Evolutionary conservation across 2,888 invertebrate genomes (phyloP).

Genomic region (Cephus pygmeus): DNA sequence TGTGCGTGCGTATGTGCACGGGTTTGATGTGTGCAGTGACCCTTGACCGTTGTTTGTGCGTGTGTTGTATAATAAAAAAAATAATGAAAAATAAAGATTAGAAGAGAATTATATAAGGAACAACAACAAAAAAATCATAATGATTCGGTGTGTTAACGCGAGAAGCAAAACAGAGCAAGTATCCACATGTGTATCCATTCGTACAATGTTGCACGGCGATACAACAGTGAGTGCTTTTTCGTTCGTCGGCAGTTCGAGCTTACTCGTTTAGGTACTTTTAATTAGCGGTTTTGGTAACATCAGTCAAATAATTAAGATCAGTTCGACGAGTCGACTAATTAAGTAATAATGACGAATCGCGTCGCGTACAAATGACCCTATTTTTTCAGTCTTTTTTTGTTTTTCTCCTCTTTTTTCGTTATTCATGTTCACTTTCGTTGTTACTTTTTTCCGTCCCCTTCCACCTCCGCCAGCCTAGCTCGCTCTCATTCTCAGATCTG

Average conservation of each 20-base stretch:
- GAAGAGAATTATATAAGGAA: not conserved
- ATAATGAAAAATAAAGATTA: constrained; percentile 27
- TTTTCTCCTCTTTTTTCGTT: not conserved
- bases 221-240: constrained; percentile 23
- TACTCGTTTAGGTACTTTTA: constrained; percentile 62
- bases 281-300: constrained; percentile 65
- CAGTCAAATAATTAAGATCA: constrained; percentile 62
- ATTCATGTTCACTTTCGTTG: not conserved
- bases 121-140: not conserved
- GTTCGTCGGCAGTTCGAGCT: constrained; percentile 40
- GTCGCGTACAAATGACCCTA: not conserved
- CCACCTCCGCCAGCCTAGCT: not conserved
- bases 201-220: not conserved
- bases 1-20: constrained; percentile 30
- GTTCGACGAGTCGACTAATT: constrained; percentile 53
- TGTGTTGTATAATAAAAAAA: constrained; percentile 13
- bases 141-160: constrained; percentile 23
- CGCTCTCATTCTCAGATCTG: not conserved
- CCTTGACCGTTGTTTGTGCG: constrained; percentile 38
- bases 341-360: constrained; percentile 36
- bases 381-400: not conserved
- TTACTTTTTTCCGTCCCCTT: not conserved
- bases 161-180: constrained; percentile 34
- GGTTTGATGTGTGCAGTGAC: constrained; percentile 18
- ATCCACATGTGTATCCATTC: not conserved